Evolutionary conservation across 2,113 vertebrate genomes (phyloP), one percentile per base, ranked within the genome.

Genomic region (Caranx ignobilis): DNA sequence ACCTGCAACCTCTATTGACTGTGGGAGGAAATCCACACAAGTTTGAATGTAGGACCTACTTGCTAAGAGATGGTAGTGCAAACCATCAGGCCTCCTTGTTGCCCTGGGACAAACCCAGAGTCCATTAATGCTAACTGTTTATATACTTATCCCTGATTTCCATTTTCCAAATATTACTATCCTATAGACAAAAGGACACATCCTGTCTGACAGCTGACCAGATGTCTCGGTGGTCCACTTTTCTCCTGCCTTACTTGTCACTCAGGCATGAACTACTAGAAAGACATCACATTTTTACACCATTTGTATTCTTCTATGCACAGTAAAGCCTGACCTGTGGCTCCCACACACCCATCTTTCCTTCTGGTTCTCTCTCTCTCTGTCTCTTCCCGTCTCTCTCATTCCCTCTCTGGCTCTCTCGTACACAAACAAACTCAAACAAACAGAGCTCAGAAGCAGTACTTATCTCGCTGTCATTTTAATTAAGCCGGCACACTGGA

Each of bases 401-500:
- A 5, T n/a, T 71, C 11, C 71, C 59, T 80, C 48, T 71, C 19
- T 54, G 11, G 19, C 56, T 55, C 39, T 72, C 56, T 59, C 65
- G 50, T 34, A 37, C 80, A 65, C 80, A 87, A 69, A 82, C 82
- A 86, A 71, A 67, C 68, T 74, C 41, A 78, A 82, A 88, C 78
- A 80, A 86, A 89, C 76, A 76, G 70, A 85, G 66, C 79, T 72
- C 50, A 73, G 77, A 81, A 82, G 73, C 79, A 64, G 35, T 85
- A 77, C 86, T 89, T 91, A 88, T 93, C 88, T 86, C 21, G 2
- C 79, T 82, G 65, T 83, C 81, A 76, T 86, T 92, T 90, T 87
- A 93, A 93, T 93, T 91, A 91, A 89, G 86, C 89, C 50, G 64
- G 71, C 71, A 89, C 79, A 77, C 56, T 79, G 75, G 77, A 82